Conservation (phyloP, 2,797 vertebrate genomes). For the Naso thynnoides region DNA sequence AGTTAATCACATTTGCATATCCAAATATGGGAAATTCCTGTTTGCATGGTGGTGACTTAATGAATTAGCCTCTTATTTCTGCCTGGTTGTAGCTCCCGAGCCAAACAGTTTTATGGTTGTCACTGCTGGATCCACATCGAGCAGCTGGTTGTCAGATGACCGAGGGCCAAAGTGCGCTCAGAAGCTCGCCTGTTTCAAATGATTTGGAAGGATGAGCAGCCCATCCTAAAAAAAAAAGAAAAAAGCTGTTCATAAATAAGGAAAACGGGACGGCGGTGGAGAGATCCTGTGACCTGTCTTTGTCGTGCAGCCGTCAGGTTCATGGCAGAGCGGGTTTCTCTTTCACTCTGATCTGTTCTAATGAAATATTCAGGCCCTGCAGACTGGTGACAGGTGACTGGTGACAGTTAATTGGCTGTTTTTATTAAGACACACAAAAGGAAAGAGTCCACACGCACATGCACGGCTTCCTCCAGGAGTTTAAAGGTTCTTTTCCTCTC, state of each 20-base stretch:
- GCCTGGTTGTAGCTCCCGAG: not conserved
- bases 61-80: too few relatives aligned
- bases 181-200: constrained; percentile 7
- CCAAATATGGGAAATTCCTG: not conserved
- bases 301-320: not conserved
- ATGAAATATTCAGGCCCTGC: constrained; percentile 75
- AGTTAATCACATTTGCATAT: not conserved
- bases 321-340: constrained; percentile 39
- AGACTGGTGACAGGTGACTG: constrained; percentile 54
- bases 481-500: constrained; percentile 6
- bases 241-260: too few relatives aligned
- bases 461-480: constrained; percentile 16
- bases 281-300: not conserved
- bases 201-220: not conserved
- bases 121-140: constrained; percentile 17
- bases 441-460: constrained; percentile 17
- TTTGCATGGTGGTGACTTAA: not conserved
- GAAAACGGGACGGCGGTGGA: too few relatives aligned
- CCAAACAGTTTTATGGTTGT: not conserved
- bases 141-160: constrained; percentile 62
- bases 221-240: too few relatives aligned
- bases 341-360: constrained; percentile 65
- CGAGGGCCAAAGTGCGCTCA: constrained; percentile 69
- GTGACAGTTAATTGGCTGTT: constrained; percentile 64
- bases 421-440: constrained; percentile 41